Evolutionary conservation across 2,888 invertebrate species (phyloP), one percentile per base, ranked within the genome.

Genomic region (Leucophenga montana): DNA sequence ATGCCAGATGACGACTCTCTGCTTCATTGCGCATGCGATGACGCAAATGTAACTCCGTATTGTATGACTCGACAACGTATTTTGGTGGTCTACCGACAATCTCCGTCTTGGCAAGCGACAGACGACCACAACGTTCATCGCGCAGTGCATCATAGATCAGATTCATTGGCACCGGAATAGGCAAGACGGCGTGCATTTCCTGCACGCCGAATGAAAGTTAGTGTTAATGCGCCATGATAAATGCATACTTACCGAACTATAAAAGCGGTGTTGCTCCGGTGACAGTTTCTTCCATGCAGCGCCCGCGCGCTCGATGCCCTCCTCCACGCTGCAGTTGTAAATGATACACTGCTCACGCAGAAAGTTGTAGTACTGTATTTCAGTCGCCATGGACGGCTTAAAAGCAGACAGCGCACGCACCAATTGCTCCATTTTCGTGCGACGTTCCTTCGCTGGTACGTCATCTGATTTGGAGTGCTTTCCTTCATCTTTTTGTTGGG

Each of bases 311-410:
- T 74, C 75, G 67, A 81, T 69, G 1, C 80, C 80, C 71, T 79
- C 79, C 13, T 81, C 81, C n/a, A 81, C 78, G 74, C 82, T 73
- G 67, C 81, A 81, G 9, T 80, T 79, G 71, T 82, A 75, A 61
- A 81, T 75, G 0, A 82, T 81, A 72, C 81, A 81, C 8, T 73
- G 73, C 39, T 81, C 81, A 0, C 81, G 39, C 5, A 81, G 78
- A 46, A 68, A 81, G 33, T 82, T 81, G 20, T 82, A 81, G 33
- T 78, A 81, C 66, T 81, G 81, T 5, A 75, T 57, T 27, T 80
- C 75, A 64, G 53, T 79, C 39, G 80, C 77, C 18, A 68, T 68
- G 9, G 62, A 57, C 0, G 78, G 77, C 6, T 72, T 33, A 8
- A 73, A 78, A 0, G 46, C 65, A 0, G 66, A 68, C 70, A 78